phyloP scores from a whole-genome alignment of 1,140 invertebrate species.

The Cotesia vestalis region DNA sequence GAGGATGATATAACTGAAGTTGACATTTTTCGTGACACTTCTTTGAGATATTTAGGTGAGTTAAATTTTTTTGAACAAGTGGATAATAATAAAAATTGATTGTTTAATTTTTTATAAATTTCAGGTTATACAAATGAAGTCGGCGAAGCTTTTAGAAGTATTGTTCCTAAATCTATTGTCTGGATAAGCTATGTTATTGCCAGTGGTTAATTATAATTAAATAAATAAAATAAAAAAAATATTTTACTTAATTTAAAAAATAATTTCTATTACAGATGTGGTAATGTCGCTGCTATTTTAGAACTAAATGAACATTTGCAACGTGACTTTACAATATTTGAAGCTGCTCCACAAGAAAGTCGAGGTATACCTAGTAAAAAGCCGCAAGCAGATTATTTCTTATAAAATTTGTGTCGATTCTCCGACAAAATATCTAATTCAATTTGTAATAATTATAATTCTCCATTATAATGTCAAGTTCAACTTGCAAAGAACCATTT shows the following conservation, averaged over 20 bases:
- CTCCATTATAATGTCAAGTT: too few species aligned
- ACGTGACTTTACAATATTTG: constrained; percentile 98
- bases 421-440: too few species aligned
- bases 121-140: constrained; percentile 96
- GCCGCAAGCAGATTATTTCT: constrained; percentile 98
- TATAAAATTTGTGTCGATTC: constrained; percentile 69
- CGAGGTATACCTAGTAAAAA: constrained; percentile 98
- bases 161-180: constrained; percentile 79
- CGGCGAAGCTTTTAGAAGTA: constrained; percentile 88
- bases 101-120: constrained; percentile 35
- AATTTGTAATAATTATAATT: too few species aligned
- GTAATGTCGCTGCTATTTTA: constrained; percentile 98
- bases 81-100: neutral
- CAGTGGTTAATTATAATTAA: constrained; percentile 71
- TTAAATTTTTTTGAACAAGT: too few species aligned
- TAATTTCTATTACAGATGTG: constrained; percentile 79
- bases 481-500: too few species aligned
- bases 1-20: neutral
- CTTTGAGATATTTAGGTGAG: neutral
- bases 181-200: constrained; percentile 81
- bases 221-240: constrained; percentile 8
- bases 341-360: constrained; percentile 98
- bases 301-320: constrained; percentile 97
- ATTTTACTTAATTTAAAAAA: constrained; percentile 12
- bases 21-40: constrained; percentile 7